A percentile compares a stretch with the other conserved stretches of the same genome.
These are phyloP conservation scores for Phenganax marumi DNA, from an alignment of 92 coral and sea anemone genomes.

Conservation along the genomic window DNA sequence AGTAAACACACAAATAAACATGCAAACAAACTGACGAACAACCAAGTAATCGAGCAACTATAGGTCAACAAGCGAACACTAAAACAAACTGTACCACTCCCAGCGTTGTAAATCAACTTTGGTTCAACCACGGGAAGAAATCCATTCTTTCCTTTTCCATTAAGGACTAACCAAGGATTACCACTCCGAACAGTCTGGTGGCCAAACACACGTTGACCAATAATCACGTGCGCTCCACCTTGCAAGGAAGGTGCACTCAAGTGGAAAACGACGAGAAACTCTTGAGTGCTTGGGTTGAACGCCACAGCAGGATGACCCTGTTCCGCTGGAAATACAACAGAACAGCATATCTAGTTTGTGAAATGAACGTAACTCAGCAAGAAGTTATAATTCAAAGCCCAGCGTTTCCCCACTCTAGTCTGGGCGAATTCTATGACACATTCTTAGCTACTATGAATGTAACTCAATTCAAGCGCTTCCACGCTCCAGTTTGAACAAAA, in stretches of 20 bases:
- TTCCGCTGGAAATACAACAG: slow-evolving; percentile 58
- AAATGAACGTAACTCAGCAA: too few relatives aligned
- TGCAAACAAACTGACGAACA: background rate
- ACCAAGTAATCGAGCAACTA: background rate
- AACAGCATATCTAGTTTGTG: background rate
- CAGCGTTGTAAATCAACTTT: slow-evolving; percentile 67
- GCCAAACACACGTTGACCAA: slow-evolving; percentile 77
- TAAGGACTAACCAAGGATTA: slow-evolving; percentile 58
- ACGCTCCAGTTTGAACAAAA: too few relatives aligned
- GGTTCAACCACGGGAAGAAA: slow-evolving; percentile 58
- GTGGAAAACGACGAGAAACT: slow-evolving; percentile 74
- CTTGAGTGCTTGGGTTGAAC: slow-evolving; percentile 66
- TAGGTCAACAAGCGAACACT: background rate
- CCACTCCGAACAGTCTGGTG: slow-evolving; percentile 62
- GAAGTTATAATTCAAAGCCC: too few relatives aligned
- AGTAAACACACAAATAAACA: background rate
- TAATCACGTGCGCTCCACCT: slow-evolving; percentile 57
- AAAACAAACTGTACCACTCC: slow-evolving; percentile 59
- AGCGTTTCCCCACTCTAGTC: too few relatives aligned
- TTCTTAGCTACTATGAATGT: too few relatives aligned
- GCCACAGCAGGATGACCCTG: slow-evolving; percentile 92
- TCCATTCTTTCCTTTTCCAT: slow-evolving; percentile 34
- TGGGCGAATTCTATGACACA: too few relatives aligned
- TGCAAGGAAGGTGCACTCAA: slow-evolving; percentile 66
- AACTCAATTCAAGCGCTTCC: too few relatives aligned